A percentile compares a stretch with the other conserved stretches of the same genome.
Evolutionary conservation across 2,797 vertebrate species (phyloP).

Genomic region (Pangasius larnaudii): DNA sequence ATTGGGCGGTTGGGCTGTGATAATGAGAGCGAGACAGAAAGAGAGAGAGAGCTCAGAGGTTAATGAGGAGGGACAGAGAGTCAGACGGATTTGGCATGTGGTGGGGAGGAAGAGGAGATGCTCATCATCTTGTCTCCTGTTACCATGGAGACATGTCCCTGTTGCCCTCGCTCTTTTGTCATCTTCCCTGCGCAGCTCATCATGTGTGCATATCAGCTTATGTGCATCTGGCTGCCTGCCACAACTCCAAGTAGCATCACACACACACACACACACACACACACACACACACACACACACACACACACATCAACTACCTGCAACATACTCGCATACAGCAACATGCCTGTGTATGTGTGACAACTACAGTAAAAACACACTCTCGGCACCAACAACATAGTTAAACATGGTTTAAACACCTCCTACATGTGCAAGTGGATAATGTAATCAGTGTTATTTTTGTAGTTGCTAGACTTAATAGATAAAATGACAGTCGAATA

Average conservation of each 20-base stretch:
- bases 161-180: constrained; percentile 55
- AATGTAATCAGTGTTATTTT: not conserved
- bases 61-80: constrained; percentile 61
- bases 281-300: not conserved
- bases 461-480: not conserved
- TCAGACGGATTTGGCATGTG: constrained; percentile 60
- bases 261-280: constrained; percentile 5
- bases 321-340: not conserved
- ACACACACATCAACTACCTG: constrained; percentile 2
- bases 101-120: constrained; percentile 46
- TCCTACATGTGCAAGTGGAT: not conserved
- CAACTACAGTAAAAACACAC: not conserved
- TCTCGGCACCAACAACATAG: not conserved
- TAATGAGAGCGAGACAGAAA: constrained; percentile 32
- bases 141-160: constrained; percentile 60
- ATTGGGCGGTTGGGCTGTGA: constrained; percentile 25
- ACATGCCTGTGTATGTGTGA: not conserved
- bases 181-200: constrained; percentile 52
- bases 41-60: constrained; percentile 50
- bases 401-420: not conserved
- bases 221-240: constrained; percentile 48
- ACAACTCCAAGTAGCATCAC: constrained; percentile 20
- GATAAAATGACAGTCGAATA: not conserved
- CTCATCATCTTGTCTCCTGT: constrained; percentile 59
- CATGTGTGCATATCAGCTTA: constrained; percentile 54